Evolutionary conservation across 2,888 invertebrate species (phyloP).

Genomic region (Mythimna loreyi): DNA sequence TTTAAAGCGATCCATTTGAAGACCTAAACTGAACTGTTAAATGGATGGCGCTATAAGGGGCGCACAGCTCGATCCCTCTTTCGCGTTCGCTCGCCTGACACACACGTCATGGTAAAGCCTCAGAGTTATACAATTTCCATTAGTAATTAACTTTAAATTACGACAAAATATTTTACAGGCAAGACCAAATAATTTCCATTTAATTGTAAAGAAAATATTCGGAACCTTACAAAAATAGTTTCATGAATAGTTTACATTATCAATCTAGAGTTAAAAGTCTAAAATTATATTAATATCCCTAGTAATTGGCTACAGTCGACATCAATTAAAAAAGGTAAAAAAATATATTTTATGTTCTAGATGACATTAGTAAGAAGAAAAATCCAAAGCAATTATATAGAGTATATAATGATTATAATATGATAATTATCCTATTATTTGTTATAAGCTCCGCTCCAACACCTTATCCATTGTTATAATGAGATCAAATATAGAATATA

Average conservation of each 20-base stretch:
- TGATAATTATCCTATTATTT: background rate
- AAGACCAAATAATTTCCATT: background rate
- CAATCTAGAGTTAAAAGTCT: background rate
- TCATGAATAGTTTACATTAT: background rate
- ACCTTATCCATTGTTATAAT: conserved; percentile 22
- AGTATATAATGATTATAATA: conserved; percentile 10
- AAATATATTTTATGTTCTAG: background rate
- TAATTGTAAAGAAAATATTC: background rate
- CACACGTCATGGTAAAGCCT: too few relatives aligned
- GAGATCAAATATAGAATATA: conserved; percentile 4
- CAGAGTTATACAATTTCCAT: background rate
- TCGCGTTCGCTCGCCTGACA: too few relatives aligned
- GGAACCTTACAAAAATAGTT: background rate
- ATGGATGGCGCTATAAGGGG: too few relatives aligned
- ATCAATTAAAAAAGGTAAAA: background rate
- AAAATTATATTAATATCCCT: background rate
- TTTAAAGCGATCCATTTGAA: too few relatives aligned
- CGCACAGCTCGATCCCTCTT: too few relatives aligned
- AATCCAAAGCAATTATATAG: conserved; percentile 18
- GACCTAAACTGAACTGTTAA: too few relatives aligned
- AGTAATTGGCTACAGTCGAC: conserved; percentile 1
- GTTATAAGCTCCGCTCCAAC: conserved; percentile 8
- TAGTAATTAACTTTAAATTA: background rate
- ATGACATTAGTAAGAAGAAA: conserved; percentile 15
- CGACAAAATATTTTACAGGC: background rate